Base-by-base conservation (phyloP, 2,797 vertebrate genomes). In the Propithecus deckenii region DNA sequence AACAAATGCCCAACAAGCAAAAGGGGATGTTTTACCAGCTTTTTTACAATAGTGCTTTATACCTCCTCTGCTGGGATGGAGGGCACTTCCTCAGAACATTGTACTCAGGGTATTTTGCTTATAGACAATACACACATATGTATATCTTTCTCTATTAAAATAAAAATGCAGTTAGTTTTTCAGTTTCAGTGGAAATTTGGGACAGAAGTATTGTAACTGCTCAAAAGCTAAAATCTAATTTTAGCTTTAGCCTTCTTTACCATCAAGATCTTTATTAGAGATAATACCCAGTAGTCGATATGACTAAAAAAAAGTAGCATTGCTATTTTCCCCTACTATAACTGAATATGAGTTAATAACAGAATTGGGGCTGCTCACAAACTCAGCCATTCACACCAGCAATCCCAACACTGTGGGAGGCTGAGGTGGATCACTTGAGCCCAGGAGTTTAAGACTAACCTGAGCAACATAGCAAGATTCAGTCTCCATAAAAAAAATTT, bases 161-260 rank as follows among this genome's bases (percentile, higher is more conserved):
- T 76, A 85, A 83, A 96, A 91, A 72, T 63, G 30, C 59, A 75
- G 65, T 81, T 84, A 43, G 20, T 72, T 88, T 95, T 83, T 85
- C 75, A 91, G 50, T 94, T 84, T 91, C 13, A 71, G 14, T 79
- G 14, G 55, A 95, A 94, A 94, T 75, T 25, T 79, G 75, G 48
- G 69, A 4, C 61, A 74, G 72, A 95, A 65, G 32, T n/a, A n/a
- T 46, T 46, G 3, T 83, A 86, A 86, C 22, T 74, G 35, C n/a
- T 55, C 28, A 65, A 94, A 92, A 84, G 57, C 72, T 25, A 95
- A 96, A 86, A 96, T n/a, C 72, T 71, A 48, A 87, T 50, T 95
- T 94, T 86, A 91, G 76, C 38, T 81, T 90, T 87, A 72, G 55
- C 25, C 50, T 95, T 92, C 93, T 80, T 67, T 52, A 55, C 1